Conservation (phyloP, 2,113 vertebrate genomes). For the Baryphthengus martii region DNA sequence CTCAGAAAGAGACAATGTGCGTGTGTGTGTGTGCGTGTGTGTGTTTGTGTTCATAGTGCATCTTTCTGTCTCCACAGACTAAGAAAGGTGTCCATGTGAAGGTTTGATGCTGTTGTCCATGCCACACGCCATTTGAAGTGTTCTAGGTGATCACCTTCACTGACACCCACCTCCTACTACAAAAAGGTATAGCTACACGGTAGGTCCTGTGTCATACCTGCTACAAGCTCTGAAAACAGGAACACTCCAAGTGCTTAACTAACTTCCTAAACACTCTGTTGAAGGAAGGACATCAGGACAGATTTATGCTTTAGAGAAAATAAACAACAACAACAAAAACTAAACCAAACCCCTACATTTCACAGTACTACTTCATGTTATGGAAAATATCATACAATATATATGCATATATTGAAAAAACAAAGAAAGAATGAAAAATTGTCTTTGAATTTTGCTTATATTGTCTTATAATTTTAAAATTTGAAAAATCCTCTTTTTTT, state of each 20-base stretch:
- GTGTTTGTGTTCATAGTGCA: not conserved
- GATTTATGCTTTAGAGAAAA: not conserved
- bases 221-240: not conserved
- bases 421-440: not conserved
- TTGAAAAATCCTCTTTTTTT: not conserved
- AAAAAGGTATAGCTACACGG: not conserved
- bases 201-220: not conserved
- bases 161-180: not conserved
- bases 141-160: not conserved
- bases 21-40: too few relatives aligned
- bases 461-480: not conserved
- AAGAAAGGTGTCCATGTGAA: not conserved
- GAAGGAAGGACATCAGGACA: not conserved
- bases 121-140: not conserved
- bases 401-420: too few relatives aligned
- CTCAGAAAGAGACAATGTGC: not conserved
- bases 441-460: not conserved
- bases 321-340: not conserved
- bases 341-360: not conserved
- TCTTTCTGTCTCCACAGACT: not conserved
- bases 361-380: not conserved
- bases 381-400: not conserved
- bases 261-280: not conserved
- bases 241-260: not conserved
- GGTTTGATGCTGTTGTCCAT: not conserved